Evolutionary conservation across 1,140 invertebrate genomes (phyloP).

Genomic region (Diorhabda elongata): DNA sequence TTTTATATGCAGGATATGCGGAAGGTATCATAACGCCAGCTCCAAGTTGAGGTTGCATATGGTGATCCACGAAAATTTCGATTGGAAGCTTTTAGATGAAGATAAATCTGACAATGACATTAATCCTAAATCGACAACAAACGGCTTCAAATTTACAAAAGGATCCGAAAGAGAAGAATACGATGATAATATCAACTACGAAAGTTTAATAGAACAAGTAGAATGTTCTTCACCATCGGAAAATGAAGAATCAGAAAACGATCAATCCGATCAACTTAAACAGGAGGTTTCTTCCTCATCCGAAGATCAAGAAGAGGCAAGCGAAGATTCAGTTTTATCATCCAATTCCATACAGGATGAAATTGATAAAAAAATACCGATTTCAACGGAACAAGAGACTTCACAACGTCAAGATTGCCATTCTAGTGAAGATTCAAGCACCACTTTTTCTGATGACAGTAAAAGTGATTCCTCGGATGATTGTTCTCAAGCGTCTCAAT

Average conservation of each 20-base stretch:
- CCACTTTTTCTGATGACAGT: constrained; percentile 10
- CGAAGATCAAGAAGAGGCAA: constrained; percentile 34
- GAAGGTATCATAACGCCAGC: constrained; percentile 58
- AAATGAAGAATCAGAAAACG: constrained; percentile 20
- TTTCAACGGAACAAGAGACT: not conserved
- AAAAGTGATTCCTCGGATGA: constrained; percentile 14
- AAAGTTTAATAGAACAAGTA: constrained; percentile 44
- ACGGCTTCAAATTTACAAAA: constrained; percentile 38
- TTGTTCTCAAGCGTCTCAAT: constrained; percentile 13
- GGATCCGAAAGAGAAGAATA: constrained; percentile 24
- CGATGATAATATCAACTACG: constrained; percentile 27
- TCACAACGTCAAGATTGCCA: not conserved
- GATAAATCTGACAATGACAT: constrained; percentile 10
- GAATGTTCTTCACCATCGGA: constrained; percentile 37
- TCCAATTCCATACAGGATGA: constrained; percentile 27
- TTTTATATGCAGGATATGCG: constrained; percentile 59
- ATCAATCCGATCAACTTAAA: constrained; percentile 21
- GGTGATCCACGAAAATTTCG: constrained; percentile 56
- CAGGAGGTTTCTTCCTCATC: constrained; percentile 25
- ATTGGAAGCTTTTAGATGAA: constrained; percentile 39
- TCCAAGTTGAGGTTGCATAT: constrained; percentile 56
- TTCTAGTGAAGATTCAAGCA: constrained; percentile 12
- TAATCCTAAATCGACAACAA: constrained; percentile 30
- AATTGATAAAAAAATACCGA: constrained; percentile 24
- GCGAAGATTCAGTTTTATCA: constrained; percentile 22